These are phyloP conservation scores for Enteromius viviparus DNA, from an alignment of 2,797 vertebrate genomes.

Conservation along the genomic window DNA sequence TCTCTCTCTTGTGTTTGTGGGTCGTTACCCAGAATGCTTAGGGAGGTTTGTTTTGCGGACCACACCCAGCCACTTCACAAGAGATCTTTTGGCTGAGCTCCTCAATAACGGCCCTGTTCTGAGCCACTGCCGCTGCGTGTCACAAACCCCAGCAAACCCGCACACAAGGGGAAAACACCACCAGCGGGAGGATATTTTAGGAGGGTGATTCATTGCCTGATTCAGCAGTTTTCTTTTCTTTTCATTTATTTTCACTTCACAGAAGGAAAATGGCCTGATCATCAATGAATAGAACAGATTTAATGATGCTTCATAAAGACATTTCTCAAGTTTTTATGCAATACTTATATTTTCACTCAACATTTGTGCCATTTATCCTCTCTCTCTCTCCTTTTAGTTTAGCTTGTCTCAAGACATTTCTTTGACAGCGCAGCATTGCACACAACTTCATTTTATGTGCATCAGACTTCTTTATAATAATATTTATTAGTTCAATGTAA, in stretches of 20 bases:
- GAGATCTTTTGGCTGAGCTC: conserved; percentile 39
- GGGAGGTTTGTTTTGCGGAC: conserved; percentile 55
- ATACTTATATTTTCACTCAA: conserved; percentile 11
- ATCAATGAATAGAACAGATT: neutral
- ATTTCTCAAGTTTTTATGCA: neutral
- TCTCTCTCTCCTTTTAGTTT: neutral
- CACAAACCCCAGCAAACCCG: neutral
- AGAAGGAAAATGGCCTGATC: neutral
- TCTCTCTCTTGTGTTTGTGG: conserved; percentile 47
- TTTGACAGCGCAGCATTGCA: neutral
- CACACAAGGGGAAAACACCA: neutral
- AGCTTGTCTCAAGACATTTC: neutral
- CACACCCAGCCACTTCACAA: conserved; percentile 50
- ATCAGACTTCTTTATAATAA: neutral
- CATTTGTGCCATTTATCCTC: neutral
- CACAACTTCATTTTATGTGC: neutral
- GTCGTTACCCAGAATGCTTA: conserved; percentile 43
- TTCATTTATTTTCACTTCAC: neutral
- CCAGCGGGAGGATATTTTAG: neutral
- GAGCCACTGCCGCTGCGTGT: conserved; percentile 9
- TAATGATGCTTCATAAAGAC: neutral
- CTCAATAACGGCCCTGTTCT: conserved; percentile 74
- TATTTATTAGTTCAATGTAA: neutral
- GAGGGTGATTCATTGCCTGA: neutral
- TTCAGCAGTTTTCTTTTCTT: neutral